These are phyloP conservation scores for Sitodiplosis mosellana DNA, from an alignment of 1,140 invertebrate genomes.

Conservation along the genomic window DNA sequence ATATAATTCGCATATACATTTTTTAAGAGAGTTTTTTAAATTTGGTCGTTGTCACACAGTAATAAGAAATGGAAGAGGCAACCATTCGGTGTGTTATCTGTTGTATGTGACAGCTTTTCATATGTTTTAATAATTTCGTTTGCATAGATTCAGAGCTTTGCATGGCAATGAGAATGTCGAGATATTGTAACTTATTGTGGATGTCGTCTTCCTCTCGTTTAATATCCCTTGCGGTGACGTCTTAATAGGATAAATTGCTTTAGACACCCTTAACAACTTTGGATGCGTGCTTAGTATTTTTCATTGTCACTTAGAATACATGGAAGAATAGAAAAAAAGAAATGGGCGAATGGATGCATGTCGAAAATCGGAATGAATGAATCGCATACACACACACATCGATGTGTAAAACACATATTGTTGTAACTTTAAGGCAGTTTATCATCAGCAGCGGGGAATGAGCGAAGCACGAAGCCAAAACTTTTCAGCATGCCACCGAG, in stretches of 20 bases:
- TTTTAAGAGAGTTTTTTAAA: too few species aligned
- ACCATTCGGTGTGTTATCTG: too few species aligned
- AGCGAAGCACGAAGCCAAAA: not conserved
- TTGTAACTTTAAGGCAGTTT: not conserved
- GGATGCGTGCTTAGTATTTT: conserved; percentile 1
- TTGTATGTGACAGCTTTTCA: too few species aligned
- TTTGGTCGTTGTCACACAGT: too few species aligned
- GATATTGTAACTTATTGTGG: too few species aligned
- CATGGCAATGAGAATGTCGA: too few species aligned
- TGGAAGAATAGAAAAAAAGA: not conserved
- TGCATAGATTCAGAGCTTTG: too few species aligned
- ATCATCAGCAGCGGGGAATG: not conserved
- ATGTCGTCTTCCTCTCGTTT: not conserved
- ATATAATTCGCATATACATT: too few species aligned
- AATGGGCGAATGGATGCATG: not conserved
- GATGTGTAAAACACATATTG: not conserved
- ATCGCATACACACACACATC: not conserved
- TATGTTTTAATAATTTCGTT: too few species aligned
- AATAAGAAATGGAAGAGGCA: too few species aligned
- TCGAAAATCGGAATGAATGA: not conserved
- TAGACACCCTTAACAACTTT: conserved; percentile 1
- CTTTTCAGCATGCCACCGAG: too few species aligned
- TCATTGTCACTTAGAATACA: conserved; percentile 2
- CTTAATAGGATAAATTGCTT: conserved; percentile 3
- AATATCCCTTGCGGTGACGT: conserved; percentile 1